Evolutionary conservation across 2,113 vertebrate species (phyloP).

Genomic region (Etheostoma cragini): DNA sequence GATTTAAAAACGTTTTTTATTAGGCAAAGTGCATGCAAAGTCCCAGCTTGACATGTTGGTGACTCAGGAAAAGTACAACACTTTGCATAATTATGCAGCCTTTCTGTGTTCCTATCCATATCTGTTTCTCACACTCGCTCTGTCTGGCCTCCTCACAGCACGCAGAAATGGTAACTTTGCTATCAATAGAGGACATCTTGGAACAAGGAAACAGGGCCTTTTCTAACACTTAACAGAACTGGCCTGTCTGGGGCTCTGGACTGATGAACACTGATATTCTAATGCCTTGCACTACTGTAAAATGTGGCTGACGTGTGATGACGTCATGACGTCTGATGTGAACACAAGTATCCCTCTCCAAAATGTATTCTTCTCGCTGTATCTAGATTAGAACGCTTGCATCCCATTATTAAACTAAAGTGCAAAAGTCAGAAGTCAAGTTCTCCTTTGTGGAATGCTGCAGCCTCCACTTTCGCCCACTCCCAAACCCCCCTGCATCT

Average conservation of each 20-base stretch:
- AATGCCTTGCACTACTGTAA: background rate
- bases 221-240: constrained; percentile 34
- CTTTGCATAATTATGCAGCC: constrained; percentile 58
- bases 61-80: constrained; percentile 61
- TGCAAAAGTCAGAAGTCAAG: constrained; percentile 65
- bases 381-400: constrained; percentile 30
- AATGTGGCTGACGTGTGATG: constrained; percentile 35
- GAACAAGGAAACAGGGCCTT: constrained; percentile 51
- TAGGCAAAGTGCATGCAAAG: background rate
- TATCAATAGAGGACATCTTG: constrained; percentile 41
- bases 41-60: constrained; percentile 6
- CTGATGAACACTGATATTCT: background rate
- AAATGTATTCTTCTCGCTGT: constrained; percentile 14
- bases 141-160: background rate
- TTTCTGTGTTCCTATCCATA: constrained; percentile 10
- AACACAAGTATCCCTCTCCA: constrained; percentile 1
- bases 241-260: background rate
- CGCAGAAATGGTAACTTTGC: constrained; percentile 5
- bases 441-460: constrained; percentile 58
- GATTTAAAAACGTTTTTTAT: constrained; percentile 4
- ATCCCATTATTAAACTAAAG: constrained; percentile 47
- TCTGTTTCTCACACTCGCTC: background rate
- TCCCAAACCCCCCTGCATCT: constrained; percentile 16
- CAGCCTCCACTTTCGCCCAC: constrained; percentile 55
- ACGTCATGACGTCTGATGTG: constrained; percentile 4